These are phyloP conservation scores for Hapalemur alaotrensis DNA, from an alignment of 2,797 vertebrate species.

Conservation along the genomic window DNA sequence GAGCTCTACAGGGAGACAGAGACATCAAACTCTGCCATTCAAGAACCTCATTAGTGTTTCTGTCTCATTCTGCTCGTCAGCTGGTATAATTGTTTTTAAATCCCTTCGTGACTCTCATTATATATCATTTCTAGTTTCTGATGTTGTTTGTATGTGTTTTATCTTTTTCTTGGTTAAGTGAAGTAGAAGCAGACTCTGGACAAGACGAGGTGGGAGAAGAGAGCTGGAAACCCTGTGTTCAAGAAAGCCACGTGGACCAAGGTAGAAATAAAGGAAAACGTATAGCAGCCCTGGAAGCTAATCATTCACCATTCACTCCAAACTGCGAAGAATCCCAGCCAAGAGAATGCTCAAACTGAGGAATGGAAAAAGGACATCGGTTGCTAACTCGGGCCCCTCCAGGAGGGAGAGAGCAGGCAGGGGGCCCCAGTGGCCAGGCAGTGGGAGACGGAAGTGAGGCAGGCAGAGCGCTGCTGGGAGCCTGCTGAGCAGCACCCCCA, in stretches of 20 bases:
- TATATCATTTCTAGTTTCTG: not conserved
- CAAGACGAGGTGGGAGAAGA: not conserved
- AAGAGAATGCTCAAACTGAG: not conserved
- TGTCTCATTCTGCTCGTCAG: accelerated
- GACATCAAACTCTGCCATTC: not conserved
- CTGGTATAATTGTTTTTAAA: not conserved
- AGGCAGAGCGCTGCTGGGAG: no score
- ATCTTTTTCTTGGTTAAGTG: not conserved
- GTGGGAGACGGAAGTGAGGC: not conserved
- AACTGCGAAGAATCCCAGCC: not conserved
- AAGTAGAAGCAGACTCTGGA: not conserved
- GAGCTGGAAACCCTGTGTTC: not conserved
- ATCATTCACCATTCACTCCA: not conserved
- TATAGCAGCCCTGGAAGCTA: not conserved
- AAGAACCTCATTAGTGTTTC: not conserved
- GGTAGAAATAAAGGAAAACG: not conserved
- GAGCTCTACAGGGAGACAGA: not conserved
- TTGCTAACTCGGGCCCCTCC: not conserved
- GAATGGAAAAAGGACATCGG: not conserved
- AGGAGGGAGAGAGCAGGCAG: not conserved
- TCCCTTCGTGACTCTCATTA: not conserved
- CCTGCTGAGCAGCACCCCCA: accelerated
- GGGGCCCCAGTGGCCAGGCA: no score
- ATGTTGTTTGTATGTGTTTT: not conserved
- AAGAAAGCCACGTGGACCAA: not conserved